A percentile compares a stretch with the other conserved stretches of the same genome.
These are phyloP conservation scores for Eospalax fontanierii DNA, from an alignment of 2,797 vertebrate species.

Conservation along the genomic window DNA sequence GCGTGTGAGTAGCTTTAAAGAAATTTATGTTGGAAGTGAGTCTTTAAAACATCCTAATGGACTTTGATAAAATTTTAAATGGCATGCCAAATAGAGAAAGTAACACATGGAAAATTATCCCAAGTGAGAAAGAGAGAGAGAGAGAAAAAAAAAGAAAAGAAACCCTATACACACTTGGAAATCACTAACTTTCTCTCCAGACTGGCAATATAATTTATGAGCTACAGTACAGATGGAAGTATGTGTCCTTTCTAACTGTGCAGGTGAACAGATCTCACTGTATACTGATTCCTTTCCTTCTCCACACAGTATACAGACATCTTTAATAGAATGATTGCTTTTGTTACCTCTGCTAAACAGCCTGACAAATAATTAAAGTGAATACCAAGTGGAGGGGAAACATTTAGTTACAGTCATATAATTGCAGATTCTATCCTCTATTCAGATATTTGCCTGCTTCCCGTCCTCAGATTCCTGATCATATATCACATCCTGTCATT, in stretches of 20 bases:
- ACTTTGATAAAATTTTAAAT: constrained; percentile 76
- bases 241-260: neutral
- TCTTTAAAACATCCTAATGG: constrained; percentile 76
- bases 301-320: neutral
- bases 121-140: constrained; percentile 40
- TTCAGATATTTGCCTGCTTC: neutral
- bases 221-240: neutral
- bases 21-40: constrained; percentile 69
- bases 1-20: constrained; percentile 58
- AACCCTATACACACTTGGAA: neutral
- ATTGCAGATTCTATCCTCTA: neutral
- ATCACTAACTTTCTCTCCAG: neutral
- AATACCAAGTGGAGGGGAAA: neutral
- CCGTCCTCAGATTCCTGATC: neutral
- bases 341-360: neutral
- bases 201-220: neutral
- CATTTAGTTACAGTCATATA: neutral
- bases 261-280: neutral
- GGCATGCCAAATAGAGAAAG: constrained; percentile 71
- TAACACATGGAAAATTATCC: constrained; percentile 49
- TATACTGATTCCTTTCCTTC: neutral
- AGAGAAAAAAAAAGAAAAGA: too few relatives aligned
- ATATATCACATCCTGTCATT: neutral
- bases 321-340: neutral
- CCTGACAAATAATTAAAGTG: neutral